A percentile compares a stretch with the other conserved stretches of the same genome.
These are phyloP conservation scores for Lasius fuliginosus DNA, from an alignment of 2,888 invertebrate genomes.

Conservation along the genomic window DNA sequence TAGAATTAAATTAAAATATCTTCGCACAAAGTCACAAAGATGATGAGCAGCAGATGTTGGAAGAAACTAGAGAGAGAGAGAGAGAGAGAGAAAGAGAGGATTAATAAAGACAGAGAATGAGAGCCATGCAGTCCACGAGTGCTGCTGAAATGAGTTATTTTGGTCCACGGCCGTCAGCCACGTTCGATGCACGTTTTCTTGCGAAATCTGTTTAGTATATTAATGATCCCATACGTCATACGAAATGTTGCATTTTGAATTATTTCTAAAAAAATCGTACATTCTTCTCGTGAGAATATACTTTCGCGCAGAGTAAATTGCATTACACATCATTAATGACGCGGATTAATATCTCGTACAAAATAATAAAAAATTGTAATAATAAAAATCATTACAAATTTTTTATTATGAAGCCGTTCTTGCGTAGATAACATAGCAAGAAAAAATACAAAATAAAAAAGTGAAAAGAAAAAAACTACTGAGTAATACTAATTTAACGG, in stretches of 20 bases:
- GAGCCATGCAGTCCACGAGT: constrained; percentile 70
- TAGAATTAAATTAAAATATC: constrained; percentile 31
- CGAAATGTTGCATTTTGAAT: constrained; percentile 61
- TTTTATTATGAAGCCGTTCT: neutral
- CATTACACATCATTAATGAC: neutral
- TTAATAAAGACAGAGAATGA: constrained; percentile 37
- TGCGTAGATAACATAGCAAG: too few relatives aligned
- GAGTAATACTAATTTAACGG: neutral
- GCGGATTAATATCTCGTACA: neutral
- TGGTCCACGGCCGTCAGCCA: constrained; percentile 74
- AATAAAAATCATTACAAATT: neutral
- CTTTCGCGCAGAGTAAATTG: neutral
- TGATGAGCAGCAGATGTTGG: constrained; percentile 25
- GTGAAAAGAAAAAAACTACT: neutral
- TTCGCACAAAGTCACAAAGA: constrained; percentile 23
- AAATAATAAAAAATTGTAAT: constrained; percentile 12
- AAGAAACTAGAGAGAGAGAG: constrained; percentile 8
- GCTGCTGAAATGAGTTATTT: constrained; percentile 73
- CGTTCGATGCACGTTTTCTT: constrained; percentile 76
- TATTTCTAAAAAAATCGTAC: constrained; percentile 61
- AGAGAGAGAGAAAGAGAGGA: neutral
- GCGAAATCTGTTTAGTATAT: constrained; percentile 80
- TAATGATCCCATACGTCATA: constrained; percentile 61
- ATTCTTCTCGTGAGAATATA: constrained; percentile 41
- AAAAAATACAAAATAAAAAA: neutral